Conservation (phyloP, 2,113 vertebrate species). For the Columba janthina region DNA sequence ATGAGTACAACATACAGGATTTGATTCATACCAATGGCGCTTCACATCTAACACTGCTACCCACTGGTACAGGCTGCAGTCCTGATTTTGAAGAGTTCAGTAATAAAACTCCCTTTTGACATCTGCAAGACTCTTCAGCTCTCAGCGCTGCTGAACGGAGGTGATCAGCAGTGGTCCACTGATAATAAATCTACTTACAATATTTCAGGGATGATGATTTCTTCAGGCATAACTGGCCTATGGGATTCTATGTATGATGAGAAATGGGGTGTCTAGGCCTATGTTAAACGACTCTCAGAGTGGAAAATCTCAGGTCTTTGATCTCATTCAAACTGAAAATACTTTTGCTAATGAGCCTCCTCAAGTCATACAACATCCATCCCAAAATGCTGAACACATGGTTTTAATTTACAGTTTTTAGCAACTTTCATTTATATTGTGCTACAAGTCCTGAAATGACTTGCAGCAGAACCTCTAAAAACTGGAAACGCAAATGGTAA, state of each 20-base stretch:
- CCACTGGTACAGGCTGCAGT: background rate
- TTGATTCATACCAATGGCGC: background rate
- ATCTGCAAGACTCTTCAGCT: background rate
- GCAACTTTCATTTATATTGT: slow-evolving; percentile 74
- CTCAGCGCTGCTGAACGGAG: background rate
- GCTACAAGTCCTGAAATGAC: slow-evolving; percentile 62
- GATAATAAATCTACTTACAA: slow-evolving; percentile 12
- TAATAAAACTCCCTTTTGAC: background rate
- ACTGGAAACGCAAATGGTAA: background rate
- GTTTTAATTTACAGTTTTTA: slow-evolving; percentile 77
- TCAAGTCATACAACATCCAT: slow-evolving; percentile 37
- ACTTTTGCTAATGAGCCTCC: slow-evolving; percentile 41
- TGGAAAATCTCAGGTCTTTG: slow-evolving; percentile 47
- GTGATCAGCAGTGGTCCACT: background rate
- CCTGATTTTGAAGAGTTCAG: background rate
- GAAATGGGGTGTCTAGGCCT: slow-evolving; percentile 38
- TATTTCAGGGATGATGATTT: slow-evolving; percentile 41
- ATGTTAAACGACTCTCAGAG: slow-evolving; percentile 21
- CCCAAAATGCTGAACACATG: slow-evolving; percentile 65
- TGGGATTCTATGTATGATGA: background rate
- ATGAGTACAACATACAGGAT: background rate
- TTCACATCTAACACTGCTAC: background rate
- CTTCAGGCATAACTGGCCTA: background rate
- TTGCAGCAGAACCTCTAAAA: slow-evolving; percentile 47
- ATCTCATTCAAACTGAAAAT: slow-evolving; percentile 57